These are phyloP conservation scores for Zophobas atratus DNA, from an alignment of 1,140 invertebrate genomes.

Conservation along the genomic window DNA sequence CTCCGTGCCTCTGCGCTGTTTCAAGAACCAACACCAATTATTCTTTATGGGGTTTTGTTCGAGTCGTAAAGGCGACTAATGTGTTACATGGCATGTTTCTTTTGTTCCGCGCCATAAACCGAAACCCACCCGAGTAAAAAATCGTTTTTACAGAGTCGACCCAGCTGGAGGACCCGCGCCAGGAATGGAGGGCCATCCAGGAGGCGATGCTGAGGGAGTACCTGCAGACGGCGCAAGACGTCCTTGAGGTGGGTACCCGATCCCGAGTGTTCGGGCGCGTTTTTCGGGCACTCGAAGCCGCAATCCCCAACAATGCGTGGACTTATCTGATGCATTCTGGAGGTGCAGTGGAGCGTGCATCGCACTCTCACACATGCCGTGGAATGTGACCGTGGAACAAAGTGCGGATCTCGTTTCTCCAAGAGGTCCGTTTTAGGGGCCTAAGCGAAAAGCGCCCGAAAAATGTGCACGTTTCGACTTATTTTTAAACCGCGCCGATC, in stretches of 20 bases:
- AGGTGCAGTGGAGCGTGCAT: conserved; percentile 48
- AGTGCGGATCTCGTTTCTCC: not conserved
- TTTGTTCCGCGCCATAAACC: conserved; percentile 4
- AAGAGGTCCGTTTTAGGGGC: conserved; percentile 29
- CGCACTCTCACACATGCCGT: conserved; percentile 37
- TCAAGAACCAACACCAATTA: conserved; percentile 14
- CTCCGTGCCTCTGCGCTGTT: not conserved
- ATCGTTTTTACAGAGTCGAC: conserved; percentile 84
- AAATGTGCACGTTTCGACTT: not conserved
- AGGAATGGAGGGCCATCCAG: conserved; percentile 96
- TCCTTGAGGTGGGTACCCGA: conserved; percentile 83
- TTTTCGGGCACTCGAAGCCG: not conserved
- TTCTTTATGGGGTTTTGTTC: conserved; percentile 12
- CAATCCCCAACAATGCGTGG: conserved; percentile 29
- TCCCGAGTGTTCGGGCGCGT: not conserved
- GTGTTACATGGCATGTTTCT: not conserved
- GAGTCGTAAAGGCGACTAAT: conserved; percentile 5
- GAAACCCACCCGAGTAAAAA: not conserved
- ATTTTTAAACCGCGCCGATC: conserved; percentile 6
- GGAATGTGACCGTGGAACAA: conserved; percentile 45
- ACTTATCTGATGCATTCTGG: conserved; percentile 53
- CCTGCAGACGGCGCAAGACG: conserved; percentile 94
- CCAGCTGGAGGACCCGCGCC: conserved; percentile 94
- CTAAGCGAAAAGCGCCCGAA: conserved; percentile 6
- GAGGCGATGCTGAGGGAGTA: conserved; percentile 97